These are phyloP conservation scores for Cloeon dipterum DNA, from an alignment of 2,888 invertebrate species.

Conservation along the genomic window DNA sequence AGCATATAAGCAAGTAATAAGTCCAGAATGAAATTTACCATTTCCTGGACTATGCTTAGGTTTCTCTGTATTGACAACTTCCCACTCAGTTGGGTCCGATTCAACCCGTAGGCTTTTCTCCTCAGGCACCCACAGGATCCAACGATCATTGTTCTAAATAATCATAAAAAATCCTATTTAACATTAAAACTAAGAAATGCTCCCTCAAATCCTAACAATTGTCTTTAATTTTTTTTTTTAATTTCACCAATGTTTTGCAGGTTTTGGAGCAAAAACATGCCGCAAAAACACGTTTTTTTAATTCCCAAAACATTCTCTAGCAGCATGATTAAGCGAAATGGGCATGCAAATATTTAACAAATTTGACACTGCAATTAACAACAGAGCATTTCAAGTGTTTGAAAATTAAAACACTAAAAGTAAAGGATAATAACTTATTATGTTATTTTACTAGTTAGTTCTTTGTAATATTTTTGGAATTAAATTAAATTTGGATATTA, in stretches of 20 bases:
- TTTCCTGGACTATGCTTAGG: conserved; percentile 11
- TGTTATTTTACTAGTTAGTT: neutral
- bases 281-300: neutral
- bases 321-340: too few species aligned
- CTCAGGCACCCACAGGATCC: conserved; percentile 67
- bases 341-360: neutral
- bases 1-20: too few species aligned
- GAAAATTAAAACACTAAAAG: neutral
- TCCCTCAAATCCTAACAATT: neutral
- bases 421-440: neutral
- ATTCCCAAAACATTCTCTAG: too few species aligned
- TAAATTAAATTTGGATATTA: neutral
- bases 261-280: neutral
- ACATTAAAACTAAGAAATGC: conserved; percentile 2
- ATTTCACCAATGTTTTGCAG: neutral
- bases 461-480: neutral
- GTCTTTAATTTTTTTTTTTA: neutral
- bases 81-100: conserved; percentile 54
- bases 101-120: conserved; percentile 34
- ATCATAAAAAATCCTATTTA: conserved; percentile 5
- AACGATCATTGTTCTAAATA: conserved; percentile 26
- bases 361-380: too few species aligned
- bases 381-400: too few species aligned
- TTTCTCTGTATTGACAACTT: conserved; percentile 51
- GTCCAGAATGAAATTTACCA: too few species aligned